These are phyloP conservation scores for Huso huso DNA, from an alignment of 2,797 vertebrate genomes.

Conservation along the genomic window DNA sequence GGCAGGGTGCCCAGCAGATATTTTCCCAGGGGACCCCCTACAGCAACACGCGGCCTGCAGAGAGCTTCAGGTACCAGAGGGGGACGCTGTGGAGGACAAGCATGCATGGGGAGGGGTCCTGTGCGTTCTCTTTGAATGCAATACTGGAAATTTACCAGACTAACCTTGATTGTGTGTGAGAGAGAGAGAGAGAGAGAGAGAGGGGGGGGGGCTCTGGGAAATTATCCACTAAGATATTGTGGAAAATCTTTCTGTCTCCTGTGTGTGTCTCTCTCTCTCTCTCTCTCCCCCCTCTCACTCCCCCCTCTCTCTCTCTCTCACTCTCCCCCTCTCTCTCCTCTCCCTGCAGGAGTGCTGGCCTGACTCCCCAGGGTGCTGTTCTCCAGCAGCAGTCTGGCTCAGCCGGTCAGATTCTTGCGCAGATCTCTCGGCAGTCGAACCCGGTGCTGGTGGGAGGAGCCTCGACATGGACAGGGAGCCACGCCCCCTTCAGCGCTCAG, in stretches of 20 bases:
- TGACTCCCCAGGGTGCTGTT: conserved; percentile 63
- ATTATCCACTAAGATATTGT: too few relatives aligned
- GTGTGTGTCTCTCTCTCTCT: too few relatives aligned
- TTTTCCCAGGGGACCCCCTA: conserved; percentile 72
- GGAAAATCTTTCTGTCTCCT: too few relatives aligned
- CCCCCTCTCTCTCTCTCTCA: neutral
- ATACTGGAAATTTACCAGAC: too few relatives aligned
- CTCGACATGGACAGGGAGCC: conserved; percentile 30
- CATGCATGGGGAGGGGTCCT: too few relatives aligned
- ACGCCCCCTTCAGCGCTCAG: conserved; percentile 72
- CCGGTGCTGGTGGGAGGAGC: conserved; percentile 37
- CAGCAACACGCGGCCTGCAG: conserved; percentile 51
- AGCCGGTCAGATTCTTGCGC: conserved; percentile 76
- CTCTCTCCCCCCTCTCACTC: too few relatives aligned
- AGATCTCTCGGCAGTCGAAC: conserved; percentile 78
- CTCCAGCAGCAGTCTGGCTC: conserved; percentile 59
- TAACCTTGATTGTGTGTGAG: too few relatives aligned
- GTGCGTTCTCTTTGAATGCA: too few relatives aligned
- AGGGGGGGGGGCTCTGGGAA: too few relatives aligned
- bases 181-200: too few relatives aligned
- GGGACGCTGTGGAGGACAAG: too few relatives aligned
- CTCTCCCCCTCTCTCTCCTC: conserved; percentile 3
- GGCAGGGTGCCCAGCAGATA: conserved; percentile 66
- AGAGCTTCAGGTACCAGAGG: conserved; percentile 72
- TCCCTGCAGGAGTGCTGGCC: conserved; percentile 54